A percentile compares a stretch with the other conserved stretches of the same genome.
Conservation (phyloP, 2,797 vertebrate species). For the Clarias laeviceps region DNA sequence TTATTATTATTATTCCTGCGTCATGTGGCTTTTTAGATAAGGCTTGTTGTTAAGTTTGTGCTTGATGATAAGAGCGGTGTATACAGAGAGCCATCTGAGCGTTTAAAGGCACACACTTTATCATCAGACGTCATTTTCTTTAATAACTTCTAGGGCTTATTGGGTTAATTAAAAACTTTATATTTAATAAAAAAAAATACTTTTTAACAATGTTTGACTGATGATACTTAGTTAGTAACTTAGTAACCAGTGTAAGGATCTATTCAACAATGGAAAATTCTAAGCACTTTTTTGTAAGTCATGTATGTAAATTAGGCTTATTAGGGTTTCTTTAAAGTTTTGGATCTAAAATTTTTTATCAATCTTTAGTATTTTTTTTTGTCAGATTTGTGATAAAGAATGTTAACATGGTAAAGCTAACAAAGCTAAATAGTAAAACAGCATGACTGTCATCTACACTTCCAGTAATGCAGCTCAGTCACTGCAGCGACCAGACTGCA, state of each 20-base stretch:
- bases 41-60: slow-evolving; percentile 14
- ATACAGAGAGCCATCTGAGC: background rate
- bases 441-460: background rate
- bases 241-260: no score
- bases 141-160: background rate
- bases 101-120: background rate
- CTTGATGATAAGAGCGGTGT: background rate
- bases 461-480: background rate
- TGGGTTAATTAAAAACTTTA: no score
- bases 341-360: background rate
- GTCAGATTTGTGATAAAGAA: background rate
- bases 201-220: no score
- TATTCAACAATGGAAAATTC: no score
- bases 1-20: background rate
- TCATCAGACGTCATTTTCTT: background rate
- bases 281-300: no score
- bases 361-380: background rate
- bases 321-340: background rate
- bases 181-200: no score
- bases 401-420: background rate
- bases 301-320: no score
- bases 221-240: no score
- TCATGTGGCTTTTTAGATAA: slow-evolving; percentile 3
- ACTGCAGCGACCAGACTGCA: background rate
- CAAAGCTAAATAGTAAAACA: background rate